phyloP scores from a whole-genome alignment of 2,797 vertebrate species.

The Siniperca undulata region DNA sequence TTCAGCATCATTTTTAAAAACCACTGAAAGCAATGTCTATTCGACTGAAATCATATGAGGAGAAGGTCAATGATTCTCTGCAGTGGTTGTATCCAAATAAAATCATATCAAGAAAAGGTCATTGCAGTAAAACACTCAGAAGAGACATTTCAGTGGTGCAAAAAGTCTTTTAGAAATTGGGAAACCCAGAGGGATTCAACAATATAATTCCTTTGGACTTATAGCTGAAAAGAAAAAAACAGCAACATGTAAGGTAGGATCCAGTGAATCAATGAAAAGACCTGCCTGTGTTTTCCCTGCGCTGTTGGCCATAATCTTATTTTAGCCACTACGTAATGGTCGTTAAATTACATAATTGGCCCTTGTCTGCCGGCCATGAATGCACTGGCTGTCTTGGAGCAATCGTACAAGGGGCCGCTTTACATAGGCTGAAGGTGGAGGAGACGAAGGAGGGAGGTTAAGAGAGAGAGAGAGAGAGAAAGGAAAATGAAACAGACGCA shows the following conservation, averaged over 20 bases:
- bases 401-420: conserved; percentile 72
- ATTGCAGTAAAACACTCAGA: conserved; percentile 14
- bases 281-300: conserved; percentile 65
- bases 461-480: conserved; percentile 8
- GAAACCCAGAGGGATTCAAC: conserved; percentile 1
- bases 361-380: conserved; percentile 81
- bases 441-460: conserved; percentile 36
- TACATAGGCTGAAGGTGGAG: conserved; percentile 58
- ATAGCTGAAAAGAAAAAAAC: conserved; percentile 6
- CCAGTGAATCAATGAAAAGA: conserved; percentile 55
- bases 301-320: conserved; percentile 84
- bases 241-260: conserved; percentile 48
- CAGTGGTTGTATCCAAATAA: conserved; percentile 31
- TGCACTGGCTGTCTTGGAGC: conserved; percentile 69
- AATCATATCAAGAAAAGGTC: conserved; percentile 40
- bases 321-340: conserved; percentile 89
- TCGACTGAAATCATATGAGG: conserved; percentile 40
- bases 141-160: background rate
- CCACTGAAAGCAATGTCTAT: conserved; percentile 15
- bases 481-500: conserved; percentile 12
- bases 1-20: conserved; percentile 57
- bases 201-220: conserved; percentile 1
- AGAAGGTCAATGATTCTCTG: conserved; percentile 52
- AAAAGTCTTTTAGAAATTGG: background rate
- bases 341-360: conserved; percentile 87